Percentiles rank a stretch among this genome's conserved stretches.
Conservation (phyloP, 2,113 vertebrate species). For the Aegotheles bennettii region DNA sequence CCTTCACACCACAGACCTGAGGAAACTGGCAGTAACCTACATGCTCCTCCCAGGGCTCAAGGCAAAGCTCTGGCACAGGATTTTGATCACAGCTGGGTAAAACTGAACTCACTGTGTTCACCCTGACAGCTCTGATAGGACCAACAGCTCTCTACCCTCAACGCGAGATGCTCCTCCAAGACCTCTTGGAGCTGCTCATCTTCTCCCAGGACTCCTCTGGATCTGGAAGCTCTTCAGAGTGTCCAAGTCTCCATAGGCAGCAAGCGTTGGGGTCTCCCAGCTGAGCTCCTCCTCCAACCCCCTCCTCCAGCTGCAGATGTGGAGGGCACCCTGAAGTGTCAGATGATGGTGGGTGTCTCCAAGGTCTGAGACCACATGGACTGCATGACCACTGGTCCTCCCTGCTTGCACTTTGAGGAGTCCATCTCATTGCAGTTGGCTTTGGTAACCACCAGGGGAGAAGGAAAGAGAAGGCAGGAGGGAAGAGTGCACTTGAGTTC, state of each 20-base stretch:
- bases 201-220: not conserved
- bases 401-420: not conserved
- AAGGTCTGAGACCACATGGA: not conserved
- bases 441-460: fast-evolving
- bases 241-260: not conserved
- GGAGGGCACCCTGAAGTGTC: not conserved
- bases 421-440: not conserved
- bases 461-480: not conserved
- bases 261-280: not conserved
- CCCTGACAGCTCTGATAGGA: not conserved
- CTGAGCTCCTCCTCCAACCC: not conserved
- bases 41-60: fast-evolving
- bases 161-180: not conserved
- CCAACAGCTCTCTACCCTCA: not conserved
- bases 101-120: not conserved
- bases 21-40: not conserved
- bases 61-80: not conserved
- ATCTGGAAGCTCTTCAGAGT: not conserved
- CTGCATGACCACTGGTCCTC: not conserved
- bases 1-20: not conserved
- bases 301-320: not conserved
- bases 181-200: not conserved
- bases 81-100: not conserved
- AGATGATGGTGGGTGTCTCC: not conserved
- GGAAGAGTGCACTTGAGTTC: not conserved